Evolutionary conservation across 2,797 vertebrate species (phyloP).

Genomic region (Steatocranus sp.): DNA sequence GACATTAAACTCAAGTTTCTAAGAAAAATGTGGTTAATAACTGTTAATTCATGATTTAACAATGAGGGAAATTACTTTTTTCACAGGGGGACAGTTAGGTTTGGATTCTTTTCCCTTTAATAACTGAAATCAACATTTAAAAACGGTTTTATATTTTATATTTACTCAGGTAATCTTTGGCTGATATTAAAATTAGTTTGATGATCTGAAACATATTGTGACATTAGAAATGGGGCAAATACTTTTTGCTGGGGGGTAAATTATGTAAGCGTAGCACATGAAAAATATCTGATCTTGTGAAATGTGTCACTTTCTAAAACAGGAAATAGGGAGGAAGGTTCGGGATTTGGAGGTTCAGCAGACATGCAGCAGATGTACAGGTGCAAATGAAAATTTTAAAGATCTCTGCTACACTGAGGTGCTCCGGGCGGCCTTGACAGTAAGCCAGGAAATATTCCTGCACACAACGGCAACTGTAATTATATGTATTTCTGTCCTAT

Average conservation of each 20-base stretch:
- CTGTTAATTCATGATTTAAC: not conserved
- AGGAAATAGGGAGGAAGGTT: not conserved
- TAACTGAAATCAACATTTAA: not conserved
- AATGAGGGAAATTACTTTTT: not conserved
- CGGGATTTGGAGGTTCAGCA: not conserved
- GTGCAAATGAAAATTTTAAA: not conserved
- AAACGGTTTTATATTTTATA: not conserved
- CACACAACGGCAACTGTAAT: not conserved
- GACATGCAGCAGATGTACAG: not conserved
- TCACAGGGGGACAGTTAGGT: not conserved
- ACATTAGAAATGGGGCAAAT: not conserved
- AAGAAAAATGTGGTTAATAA: not conserved
- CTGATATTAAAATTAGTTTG: not conserved
- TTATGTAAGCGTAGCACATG: not conserved
- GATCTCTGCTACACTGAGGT: not conserved
- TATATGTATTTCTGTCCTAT: not conserved
- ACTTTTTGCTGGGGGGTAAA: not conserved
- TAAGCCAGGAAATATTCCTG: not conserved
- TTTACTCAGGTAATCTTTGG: not conserved
- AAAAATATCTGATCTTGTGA: not conserved
- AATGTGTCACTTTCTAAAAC: not conserved
- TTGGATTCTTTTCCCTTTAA: not conserved
- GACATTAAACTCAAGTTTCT: not conserved
- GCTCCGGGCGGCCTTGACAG: not conserved
- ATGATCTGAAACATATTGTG: accelerated